Base-by-base conservation (phyloP, 2,797 vertebrate species). In the Peromyscus melanophrys region DNA sequence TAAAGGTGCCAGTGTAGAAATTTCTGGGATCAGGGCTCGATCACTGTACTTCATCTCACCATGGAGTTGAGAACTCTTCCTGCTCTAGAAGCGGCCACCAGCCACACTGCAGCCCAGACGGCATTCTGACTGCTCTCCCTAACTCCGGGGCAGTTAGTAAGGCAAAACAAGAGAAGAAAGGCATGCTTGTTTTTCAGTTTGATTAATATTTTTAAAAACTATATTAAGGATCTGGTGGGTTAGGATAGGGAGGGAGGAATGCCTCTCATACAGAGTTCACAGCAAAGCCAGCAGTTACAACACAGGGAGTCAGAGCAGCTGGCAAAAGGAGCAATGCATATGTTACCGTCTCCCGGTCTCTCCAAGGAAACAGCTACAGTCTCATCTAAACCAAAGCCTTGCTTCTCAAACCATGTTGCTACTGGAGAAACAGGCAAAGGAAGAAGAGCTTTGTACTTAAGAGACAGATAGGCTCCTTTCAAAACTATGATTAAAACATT, bases 121-220 rank as follows among this genome's bases (percentile, higher is more conserved):
- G 21, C 29, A 25, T 69, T 91, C 37, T 67, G 1, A n/a, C n/a
- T 77, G 27, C 17, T 92, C 67, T 88, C 27, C 59, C 55, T 89
- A 93, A 52, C 59, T 88, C 63, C 14, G 52, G 37, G 49, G 52
- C 12, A 83, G 10, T 57, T 43, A 91, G 31, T 90, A 80, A 65
- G 52, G 49, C 80, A 87, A 76, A 94, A 55, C 52, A 31, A 49
- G 43, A 77, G 25, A 81, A 52, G 91, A 55, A 14, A 67, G 10
- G 29, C 1, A n/a, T 55, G 2, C 78, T 71, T 94, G 16, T 75
- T 83, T 93, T 89, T 84, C 10, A 63, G 12, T 85, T 92, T 90
- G 89, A 86, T 19, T 69, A 69, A 65, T 85, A 46, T 94, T 49
- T 69, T 31, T 43, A 91, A 89, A 88, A 73, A 75, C 78, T 78